Base-by-base conservation (phyloP, 2,888 invertebrate species). In the Teleogryllus oceanicus region DNA sequence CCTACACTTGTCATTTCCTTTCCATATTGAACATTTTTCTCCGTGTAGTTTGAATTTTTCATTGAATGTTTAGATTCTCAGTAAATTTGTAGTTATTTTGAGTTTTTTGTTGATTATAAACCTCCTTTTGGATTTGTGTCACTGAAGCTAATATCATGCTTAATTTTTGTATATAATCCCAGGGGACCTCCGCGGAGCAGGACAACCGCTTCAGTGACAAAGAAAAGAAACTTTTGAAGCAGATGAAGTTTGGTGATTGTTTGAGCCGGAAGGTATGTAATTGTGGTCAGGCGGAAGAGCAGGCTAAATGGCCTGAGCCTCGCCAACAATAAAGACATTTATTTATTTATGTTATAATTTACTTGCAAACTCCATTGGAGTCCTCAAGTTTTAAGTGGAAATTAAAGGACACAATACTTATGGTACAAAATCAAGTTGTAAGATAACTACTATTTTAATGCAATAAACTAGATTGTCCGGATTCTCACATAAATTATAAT, bases 121-220 rank as follows among this genome's bases (percentile, higher is more conserved):
- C 8, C 37, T 37, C 0, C 37, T 37, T 37, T 37, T 37, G 8
- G 8, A 37, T 37, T 8, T 37, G 24, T 37, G 37, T 8, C n/a
- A 62, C 62, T 62, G 13, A 62, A 18, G 4, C 62, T 62, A 62
- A 62, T 62, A n/a, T 13, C 16, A 62, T 13, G 62, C n/a, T 62
- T n/a, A 62, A 62, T n/a, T 11, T 74, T 37, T 49, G 16, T 79
- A 21, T 20, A 20, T 78, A 75, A 81, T 87, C 87, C 78, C 85
- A 99, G 98, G 99, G 99, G 83, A 99, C 99, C 51, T 98, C 95
- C 85, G 95, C 98, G 82, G 98, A 99, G 88, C 99, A 99, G 89
- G 99, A 99, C 88, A 98, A 97, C 86, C 94, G 99, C 86, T 99
- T 99, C 89, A 96, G 98, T 86, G 99, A 99, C 88, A 99, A 99